Conservation (phyloP, 2,113 vertebrate genomes). For the Oreochromis spilurus region DNA sequence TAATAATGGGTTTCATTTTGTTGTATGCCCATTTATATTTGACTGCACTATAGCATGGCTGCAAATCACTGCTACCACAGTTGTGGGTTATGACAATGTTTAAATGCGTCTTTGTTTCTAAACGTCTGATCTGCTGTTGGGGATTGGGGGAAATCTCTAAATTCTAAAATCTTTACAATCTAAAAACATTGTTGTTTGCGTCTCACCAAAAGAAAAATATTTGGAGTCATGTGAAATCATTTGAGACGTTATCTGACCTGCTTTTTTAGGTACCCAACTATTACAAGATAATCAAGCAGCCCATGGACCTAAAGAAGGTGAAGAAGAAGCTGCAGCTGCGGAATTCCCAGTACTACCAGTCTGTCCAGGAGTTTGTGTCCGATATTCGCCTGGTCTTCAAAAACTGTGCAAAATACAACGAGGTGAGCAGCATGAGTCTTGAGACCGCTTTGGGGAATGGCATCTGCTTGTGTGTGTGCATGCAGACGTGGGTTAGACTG, state of each 20-base stretch:
- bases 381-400: conserved; percentile 94
- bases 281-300: conserved; percentile 98
- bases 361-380: conserved; percentile 87
- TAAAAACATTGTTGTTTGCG: background rate
- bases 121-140: background rate
- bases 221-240: background rate
- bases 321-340: conserved; percentile 92
- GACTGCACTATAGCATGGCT: background rate
- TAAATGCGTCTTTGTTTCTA: background rate
- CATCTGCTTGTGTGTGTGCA: conserved; percentile 15
- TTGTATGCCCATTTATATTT: background rate
- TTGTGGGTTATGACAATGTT: background rate
- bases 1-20: background rate
- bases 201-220: background rate
- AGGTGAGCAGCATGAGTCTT: conserved; percentile 86
- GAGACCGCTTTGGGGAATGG: conserved; percentile 27
- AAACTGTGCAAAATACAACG: conserved; percentile 99
- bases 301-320: conserved; percentile 94
- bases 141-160: background rate
- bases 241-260: background rate
- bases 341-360: conserved; percentile 90
- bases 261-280: conserved; percentile 91
- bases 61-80: background rate
- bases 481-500: conserved; percentile 24
- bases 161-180: background rate